Evolutionary conservation across 2,797 vertebrate species (phyloP), one percentile per base, ranked within the genome.

Genomic region (Chelon labrosus): DNA sequence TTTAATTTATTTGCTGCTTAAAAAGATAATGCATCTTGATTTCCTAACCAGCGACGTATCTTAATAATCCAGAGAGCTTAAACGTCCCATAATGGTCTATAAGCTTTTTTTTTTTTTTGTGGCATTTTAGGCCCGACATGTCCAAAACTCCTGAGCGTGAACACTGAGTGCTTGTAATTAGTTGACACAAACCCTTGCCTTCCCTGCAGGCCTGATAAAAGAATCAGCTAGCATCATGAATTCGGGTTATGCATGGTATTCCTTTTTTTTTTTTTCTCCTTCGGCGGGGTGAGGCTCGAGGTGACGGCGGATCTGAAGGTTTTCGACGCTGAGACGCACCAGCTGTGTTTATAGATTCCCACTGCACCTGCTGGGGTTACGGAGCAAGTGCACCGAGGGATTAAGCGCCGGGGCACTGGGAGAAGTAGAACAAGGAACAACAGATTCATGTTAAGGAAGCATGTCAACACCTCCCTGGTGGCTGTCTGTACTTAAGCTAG

Each of bases 341-440:
- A 94, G 94, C 95, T 95, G 94, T 95, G 94, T 95, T 94, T 94
- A 94, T 91, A 85, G 90, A 91, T 91, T 91, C 90, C 82, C 73
- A 55, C 85, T 89, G 91, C 92, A 95, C 94, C 93, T 94, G 93
- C 88, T 84, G 91, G 87, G 92, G 92, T 90, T 92, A 91, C 86
- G 51, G 82, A 90, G 84, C 86, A 87, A 88, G 89, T 91, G 88
- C 91, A 89, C 82, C 56, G 79, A 50, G 87, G 91, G 93, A 93
- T 93, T 93, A 93, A 91, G 77, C 77, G 31, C 73, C 55, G 76
- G 85, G 85, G 80, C 81, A 85, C 85, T 65, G 85, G 86, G 84
- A 88, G 78, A 79, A 64, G 70, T 63, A 79, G 86, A 89, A 89
- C 85, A 82, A 79, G 88, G 79, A 92, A 85, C 82, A 89, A 86